Base-by-base conservation (phyloP, 1,140 invertebrate species). In the Arctopsyche grandis region DNA sequence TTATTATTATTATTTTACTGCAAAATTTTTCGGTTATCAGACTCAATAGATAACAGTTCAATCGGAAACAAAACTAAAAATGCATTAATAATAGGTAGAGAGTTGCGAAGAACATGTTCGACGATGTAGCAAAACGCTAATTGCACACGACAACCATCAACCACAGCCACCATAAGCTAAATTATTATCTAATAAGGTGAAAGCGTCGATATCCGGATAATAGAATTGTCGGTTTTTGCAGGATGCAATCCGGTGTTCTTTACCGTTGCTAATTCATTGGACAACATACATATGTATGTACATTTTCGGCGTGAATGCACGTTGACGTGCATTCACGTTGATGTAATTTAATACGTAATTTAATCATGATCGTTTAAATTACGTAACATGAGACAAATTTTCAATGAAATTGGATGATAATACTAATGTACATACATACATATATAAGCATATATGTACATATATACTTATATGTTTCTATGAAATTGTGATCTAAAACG, bases 191-290 rank as follows among this genome's bases (percentile, higher is more conserved):
- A 44, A 44, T 48, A 38, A 66, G 19, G 24, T 26, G 24, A 69
- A 38, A 29, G 38, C 26, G 22, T 0, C 66, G 24, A 69, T 69
- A 10, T 43, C 38, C 66, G 38, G 38, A 69, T 43, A 10, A 69
- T 21, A 16, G 66, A 29, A 29, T 69, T 24, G 29, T 69, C 29
- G 29, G 29, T 38, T 38, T 22, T 29, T 29, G 29, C 66, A 69
- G 66, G 66, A 69, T 69, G 66, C 66, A 19, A 38, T 73, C 69
- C 38, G 24, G 38, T 21, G 69, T 43, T n/a, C 46, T 73, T 73
- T 52, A 48, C 46, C 46, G 19, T 46, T 21, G 29, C 7, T 38
- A 38, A 38, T 38, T 38, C 29, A 38, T 38, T 7, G 29, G 7
- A 38, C 29, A n/a, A n/a, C n/a, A n/a, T n/a, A n/a, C n/a, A n/a